Conservation (phyloP, 2,888 invertebrate species). For the Serrognathus titanus region DNA sequence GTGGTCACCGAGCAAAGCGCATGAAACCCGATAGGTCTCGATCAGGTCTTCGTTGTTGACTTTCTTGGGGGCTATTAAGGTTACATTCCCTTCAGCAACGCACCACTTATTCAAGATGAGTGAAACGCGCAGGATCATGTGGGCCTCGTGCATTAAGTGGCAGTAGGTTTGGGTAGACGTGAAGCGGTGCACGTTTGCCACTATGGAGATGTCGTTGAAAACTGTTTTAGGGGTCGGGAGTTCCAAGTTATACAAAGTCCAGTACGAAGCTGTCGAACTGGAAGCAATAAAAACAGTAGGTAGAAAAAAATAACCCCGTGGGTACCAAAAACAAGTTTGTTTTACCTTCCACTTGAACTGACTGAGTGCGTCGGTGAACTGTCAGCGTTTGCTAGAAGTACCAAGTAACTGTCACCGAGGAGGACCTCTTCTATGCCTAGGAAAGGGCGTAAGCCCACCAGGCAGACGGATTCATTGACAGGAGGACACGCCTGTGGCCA, state of each 20-base stretch:
- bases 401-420: slow-evolving; percentile 51
- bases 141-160: slow-evolving; percentile 70
- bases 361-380: slow-evolving; percentile 52
- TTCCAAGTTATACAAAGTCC: slow-evolving; percentile 72
- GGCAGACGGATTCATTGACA: slow-evolving; percentile 59
- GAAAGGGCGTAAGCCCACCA: slow-evolving; percentile 67
- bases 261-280: slow-evolving; percentile 49
- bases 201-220: slow-evolving; percentile 67
- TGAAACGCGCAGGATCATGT: slow-evolving; percentile 60
- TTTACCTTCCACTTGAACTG: slow-evolving; percentile 45
- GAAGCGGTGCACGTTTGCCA: slow-evolving; percentile 62
- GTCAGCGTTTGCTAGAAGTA: slow-evolving; percentile 58
- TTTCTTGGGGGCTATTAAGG: slow-evolving; percentile 32
- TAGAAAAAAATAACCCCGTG: no score
- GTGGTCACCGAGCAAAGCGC: slow-evolving; percentile 57
- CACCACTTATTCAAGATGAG: slow-evolving; percentile 45
- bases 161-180: slow-evolving; percentile 66
- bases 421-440: slow-evolving; percentile 58
- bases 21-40: slow-evolving; percentile 52
- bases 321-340: no score
- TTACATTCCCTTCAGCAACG: slow-evolving; percentile 41
- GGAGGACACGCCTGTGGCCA: slow-evolving; percentile 53
- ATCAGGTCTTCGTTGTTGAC: slow-evolving; percentile 45
- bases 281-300: slow-evolving; percentile 11
- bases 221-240: slow-evolving; percentile 62